Evolutionary conservation across 37 sponge, comb jelly and placozoan genomes (phyloP), one percentile per base, ranked within the genome.

Genomic region (Geodia barretti): DNA sequence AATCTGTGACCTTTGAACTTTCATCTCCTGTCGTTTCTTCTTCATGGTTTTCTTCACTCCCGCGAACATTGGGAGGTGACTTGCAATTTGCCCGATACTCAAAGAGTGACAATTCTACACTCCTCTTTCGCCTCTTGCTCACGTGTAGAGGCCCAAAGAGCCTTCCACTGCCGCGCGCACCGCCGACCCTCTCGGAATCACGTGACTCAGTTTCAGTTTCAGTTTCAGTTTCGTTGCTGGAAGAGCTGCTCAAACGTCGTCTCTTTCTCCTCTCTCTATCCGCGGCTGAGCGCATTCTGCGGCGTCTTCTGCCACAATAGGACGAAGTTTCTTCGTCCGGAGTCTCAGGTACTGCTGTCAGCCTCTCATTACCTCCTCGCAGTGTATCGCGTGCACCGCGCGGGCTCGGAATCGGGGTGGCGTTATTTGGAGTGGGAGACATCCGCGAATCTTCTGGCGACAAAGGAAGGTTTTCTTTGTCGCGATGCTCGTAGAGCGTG

Each of bases 111-210:
- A 14, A 47, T 14, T 47, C 54, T 47, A 7, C 54, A 47, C 54
- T 47, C 54, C 68, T 68, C 68, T 68, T 68, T 30, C 4, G 30
- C 33, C 68, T 68, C 68, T 68, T 68, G 20, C 33, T 33, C 30
- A 28, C 34, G 2, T 31, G 1, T 21, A 30, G 2, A 3, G 33
- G 20, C 25, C 68, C 31, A 33, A 68, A 68, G 20, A 68, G 34
- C 33, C 34, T 30, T 31, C 68, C 2, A 25, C 33, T 68, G 3
- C 26, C 64, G 3, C 7, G 3, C 9, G 64, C n/a, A n/a, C n/a
- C 11, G 54, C 14, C 54, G 54, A 7, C 54, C 54, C 14, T 47
- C 14, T 7, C 54, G 11, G 14, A 7, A 14, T 47, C 54, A 47
- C 54, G 54, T 47, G 54, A 47, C 54, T 47, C 54, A 14, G 11